phyloP scores from a whole-genome alignment of 2,888 invertebrate genomes.

The Euproctis similis region DNA sequence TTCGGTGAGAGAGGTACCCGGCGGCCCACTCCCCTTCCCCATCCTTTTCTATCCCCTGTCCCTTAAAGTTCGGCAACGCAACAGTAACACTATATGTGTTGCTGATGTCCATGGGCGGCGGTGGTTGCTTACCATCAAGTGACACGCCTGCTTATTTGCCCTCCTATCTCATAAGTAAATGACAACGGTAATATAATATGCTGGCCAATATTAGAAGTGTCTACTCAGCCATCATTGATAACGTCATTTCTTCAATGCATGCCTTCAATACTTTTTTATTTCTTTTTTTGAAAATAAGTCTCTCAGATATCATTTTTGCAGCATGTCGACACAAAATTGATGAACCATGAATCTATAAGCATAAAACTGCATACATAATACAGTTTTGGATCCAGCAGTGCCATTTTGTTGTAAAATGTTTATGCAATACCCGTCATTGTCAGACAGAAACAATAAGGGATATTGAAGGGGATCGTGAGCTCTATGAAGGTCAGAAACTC shows the following conservation, averaged over 20 bases:
- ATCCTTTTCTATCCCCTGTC: too few relatives aligned
- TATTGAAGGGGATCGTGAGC: conserved; percentile 18
- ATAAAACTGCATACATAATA: neutral
- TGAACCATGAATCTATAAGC: neutral
- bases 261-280: neutral
- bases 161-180: too few relatives aligned
- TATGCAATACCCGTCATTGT: conserved; percentile 18
- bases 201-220: too few relatives aligned
- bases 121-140: too few relatives aligned
- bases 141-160: too few relatives aligned
- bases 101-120: too few relatives aligned
- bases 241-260: neutral
- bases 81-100: too few relatives aligned
- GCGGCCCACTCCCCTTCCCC: too few relatives aligned
- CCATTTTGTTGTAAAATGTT: conserved; percentile 8
- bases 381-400: conserved; percentile 5
- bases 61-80: too few relatives aligned
- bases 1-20: too few relatives aligned
- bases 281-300: neutral
- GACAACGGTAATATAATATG: too few relatives aligned
- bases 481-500: conserved; percentile 12
- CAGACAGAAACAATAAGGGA: conserved; percentile 9
- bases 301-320: neutral
- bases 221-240: too few relatives aligned
- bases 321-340: neutral